Conservation (phyloP, 2,113 vertebrate genomes). For the Rhagologus leucostigma region DNA sequence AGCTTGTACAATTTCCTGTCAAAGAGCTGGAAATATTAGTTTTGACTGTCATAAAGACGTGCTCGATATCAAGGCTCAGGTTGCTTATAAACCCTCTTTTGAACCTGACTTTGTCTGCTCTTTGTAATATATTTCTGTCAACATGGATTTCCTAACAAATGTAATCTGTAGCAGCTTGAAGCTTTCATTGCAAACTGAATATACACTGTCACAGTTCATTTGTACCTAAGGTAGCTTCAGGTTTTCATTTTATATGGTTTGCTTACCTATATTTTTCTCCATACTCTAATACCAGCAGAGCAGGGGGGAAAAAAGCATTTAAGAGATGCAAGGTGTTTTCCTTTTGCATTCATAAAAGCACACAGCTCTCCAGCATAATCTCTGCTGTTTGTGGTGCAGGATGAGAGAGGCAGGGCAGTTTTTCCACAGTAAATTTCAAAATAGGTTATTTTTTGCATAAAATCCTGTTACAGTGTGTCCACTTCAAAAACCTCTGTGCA, state of each 20-base stretch:
- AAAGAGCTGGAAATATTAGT: neutral
- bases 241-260: neutral
- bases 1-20: neutral
- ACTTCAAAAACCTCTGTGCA: neutral
- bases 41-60: neutral
- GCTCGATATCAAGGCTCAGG: neutral
- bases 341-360: neutral
- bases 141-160: neutral
- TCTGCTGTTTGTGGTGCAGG: neutral
- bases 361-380: neutral
- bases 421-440: neutral
- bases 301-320: neutral
- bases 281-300: neutral
- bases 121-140: constrained; percentile 27
- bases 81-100: constrained; percentile 7
- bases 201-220: neutral
- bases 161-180: neutral
- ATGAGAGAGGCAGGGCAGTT: neutral
- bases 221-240: neutral
- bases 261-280: neutral
- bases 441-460: neutral
- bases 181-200: neutral
- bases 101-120: neutral
- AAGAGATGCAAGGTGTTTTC: neutral
- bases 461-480: neutral